phyloP scores from a whole-genome alignment of 1,140 invertebrate genomes.

The Meloidogyne chitwoodi region DNA sequence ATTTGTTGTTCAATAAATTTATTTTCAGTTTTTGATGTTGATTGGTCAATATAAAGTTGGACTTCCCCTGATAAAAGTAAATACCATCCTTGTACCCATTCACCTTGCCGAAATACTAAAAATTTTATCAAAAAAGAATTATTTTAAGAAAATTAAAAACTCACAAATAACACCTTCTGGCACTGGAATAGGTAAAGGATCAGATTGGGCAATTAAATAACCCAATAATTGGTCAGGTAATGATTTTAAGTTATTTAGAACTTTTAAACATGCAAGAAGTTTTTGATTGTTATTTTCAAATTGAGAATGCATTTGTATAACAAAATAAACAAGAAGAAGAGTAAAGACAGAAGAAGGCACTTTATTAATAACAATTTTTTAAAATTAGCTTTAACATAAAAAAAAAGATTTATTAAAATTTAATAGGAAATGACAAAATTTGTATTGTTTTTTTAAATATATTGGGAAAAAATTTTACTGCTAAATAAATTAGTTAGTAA shows the following conservation, averaged over 20 bases:
- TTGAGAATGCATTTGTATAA: background rate
- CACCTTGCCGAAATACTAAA: slow-evolving; percentile 54
- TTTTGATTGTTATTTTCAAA: background rate
- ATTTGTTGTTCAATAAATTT: slow-evolving; percentile 7
- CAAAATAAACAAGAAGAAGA: background rate
- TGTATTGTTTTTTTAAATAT: no score
- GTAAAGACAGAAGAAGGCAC: background rate
- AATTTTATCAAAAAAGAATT: slow-evolving; percentile 3
- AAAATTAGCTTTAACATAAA: no score
- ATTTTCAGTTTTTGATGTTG: background rate
- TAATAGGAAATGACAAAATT: no score
- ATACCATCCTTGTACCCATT: slow-evolving; percentile 48
- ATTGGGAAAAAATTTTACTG: no score
- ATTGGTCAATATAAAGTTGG: slow-evolving; percentile 36
- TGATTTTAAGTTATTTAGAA: slow-evolving; percentile 9
- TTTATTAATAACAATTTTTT: background rate
- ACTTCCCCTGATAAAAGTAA: slow-evolving; percentile 55
- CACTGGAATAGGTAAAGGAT: slow-evolving; percentile 38
- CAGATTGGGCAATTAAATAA: slow-evolving; percentile 38
- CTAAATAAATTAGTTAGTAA: no score
- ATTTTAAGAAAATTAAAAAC: slow-evolving; percentile 18
- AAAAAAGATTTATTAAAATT: no score
- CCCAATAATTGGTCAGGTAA: slow-evolving; percentile 44
- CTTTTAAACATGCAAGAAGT: slow-evolving; percentile 15
- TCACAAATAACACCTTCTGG: slow-evolving; percentile 43